phyloP scores from a whole-genome alignment of 2,113 vertebrate genomes.

The Pelmatolapia mariae region DNA sequence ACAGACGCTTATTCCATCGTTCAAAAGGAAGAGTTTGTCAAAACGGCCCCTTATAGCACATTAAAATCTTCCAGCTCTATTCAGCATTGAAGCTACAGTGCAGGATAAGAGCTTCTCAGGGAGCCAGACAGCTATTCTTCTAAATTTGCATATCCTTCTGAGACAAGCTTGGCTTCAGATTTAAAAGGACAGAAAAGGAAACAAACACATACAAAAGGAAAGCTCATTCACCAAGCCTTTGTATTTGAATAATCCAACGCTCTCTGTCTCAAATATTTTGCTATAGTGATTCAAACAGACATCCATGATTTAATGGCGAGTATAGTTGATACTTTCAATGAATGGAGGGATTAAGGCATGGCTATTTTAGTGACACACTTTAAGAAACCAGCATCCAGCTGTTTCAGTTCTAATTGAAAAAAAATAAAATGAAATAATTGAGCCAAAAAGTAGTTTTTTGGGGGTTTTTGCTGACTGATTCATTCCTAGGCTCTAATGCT shows the following conservation, averaged over 20 bases:
- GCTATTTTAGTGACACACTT: slow-evolving; percentile 23
- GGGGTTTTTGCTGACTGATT: slow-evolving; percentile 51
- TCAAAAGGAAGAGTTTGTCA: slow-evolving; percentile 31
- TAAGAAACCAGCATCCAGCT: slow-evolving; percentile 14
- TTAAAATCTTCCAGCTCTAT: slow-evolving; percentile 34
- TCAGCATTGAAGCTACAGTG: slow-evolving; percentile 26
- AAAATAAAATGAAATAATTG: slow-evolving; percentile 17
- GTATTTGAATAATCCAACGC: slow-evolving; percentile 67
- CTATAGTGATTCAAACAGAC: background rate
- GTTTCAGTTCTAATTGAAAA: slow-evolving; percentile 47
- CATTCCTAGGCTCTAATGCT: slow-evolving; percentile 47
- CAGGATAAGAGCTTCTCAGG: slow-evolving; percentile 54
- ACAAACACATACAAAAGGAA: slow-evolving; percentile 57
- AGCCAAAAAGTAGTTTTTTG: slow-evolving; percentile 39
- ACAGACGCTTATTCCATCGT: slow-evolving; percentile 24
- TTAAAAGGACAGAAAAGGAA: slow-evolving; percentile 60
- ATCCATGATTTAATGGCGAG: slow-evolving; percentile 27
- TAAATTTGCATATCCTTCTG: slow-evolving; percentile 65
- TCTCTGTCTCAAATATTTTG: slow-evolving; percentile 40
- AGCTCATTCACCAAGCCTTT: slow-evolving; percentile 55
- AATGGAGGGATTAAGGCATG: slow-evolving; percentile 51
- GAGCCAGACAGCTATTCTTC: slow-evolving; percentile 62
- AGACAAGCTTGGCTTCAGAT: slow-evolving; percentile 57
- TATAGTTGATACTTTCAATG: slow-evolving; percentile 39
- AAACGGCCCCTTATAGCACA: slow-evolving; percentile 28